Conservation (phyloP, 2,888 invertebrate genomes). For the Chrysolina americana region DNA sequence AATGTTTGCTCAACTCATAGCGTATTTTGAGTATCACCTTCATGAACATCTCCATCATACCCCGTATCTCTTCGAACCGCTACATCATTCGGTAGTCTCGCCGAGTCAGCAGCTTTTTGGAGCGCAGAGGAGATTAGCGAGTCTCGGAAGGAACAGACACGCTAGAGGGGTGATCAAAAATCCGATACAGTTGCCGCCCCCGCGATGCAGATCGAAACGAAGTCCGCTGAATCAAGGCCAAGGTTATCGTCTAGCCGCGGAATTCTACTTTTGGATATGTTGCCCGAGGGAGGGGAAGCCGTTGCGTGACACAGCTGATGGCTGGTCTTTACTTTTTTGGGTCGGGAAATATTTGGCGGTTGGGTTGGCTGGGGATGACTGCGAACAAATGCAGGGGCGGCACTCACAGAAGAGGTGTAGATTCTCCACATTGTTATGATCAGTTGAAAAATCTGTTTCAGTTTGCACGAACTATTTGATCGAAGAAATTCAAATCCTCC, state of each 20-base stretch:
- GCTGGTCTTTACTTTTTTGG: neutral
- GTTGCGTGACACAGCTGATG: slow-evolving; percentile 27
- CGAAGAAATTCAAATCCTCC: no score
- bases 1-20: no score
- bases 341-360: neutral
- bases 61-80: neutral
- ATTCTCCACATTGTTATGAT: no score
- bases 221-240: slow-evolving; percentile 38
- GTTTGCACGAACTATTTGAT: no score
- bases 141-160: slow-evolving; percentile 41
- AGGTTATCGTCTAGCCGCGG: slow-evolving; percentile 44
- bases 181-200: slow-evolving; percentile 36
- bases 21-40: no score
- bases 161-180: slow-evolving; percentile 31
- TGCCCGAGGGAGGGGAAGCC: slow-evolving; percentile 20
- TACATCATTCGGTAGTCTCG: slow-evolving; percentile 22
- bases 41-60: neutral
- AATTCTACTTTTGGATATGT: slow-evolving; percentile 42
- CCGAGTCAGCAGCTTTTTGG: slow-evolving; percentile 30
- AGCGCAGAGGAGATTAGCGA: slow-evolving; percentile 28
- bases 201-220: slow-evolving; percentile 45
- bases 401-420: neutral
- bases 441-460: no score
- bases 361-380: neutral
- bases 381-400: neutral